Percentiles rank a stretch among this genome's conserved stretches.
Evolutionary conservation across 2,113 vertebrate genomes (phyloP).

Genomic region (Pipa parva): DNA sequence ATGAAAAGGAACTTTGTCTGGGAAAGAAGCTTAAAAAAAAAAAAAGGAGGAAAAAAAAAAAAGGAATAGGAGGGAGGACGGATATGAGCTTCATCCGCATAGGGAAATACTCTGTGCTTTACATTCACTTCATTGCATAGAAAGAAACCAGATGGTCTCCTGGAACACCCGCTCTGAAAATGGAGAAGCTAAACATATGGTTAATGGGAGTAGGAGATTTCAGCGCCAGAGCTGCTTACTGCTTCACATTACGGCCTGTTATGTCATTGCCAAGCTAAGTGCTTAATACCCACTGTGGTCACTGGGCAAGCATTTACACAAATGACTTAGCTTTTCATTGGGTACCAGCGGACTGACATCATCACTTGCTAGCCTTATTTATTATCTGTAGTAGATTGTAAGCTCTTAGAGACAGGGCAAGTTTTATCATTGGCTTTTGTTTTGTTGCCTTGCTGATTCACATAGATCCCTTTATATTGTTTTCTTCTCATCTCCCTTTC

Average conservation of each 20-base stretch:
- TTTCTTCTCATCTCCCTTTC: too few relatives aligned
- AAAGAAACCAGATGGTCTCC: slow-evolving; percentile 84
- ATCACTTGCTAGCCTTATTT: slow-evolving; percentile 41
- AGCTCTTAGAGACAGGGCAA: background rate
- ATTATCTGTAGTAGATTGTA: background rate
- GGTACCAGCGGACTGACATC: slow-evolving; percentile 60
- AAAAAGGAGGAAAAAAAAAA: background rate
- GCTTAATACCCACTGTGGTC: slow-evolving; percentile 73
- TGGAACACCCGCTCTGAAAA: slow-evolving; percentile 74
- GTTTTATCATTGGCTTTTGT: background rate
- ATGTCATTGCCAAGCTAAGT: slow-evolving; percentile 77
- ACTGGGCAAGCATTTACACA: slow-evolving; percentile 62
- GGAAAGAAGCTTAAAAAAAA: slow-evolving; percentile 37
- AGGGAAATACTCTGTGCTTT: slow-evolving; percentile 65
- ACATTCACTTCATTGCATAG: slow-evolving; percentile 75
- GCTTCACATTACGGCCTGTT: slow-evolving; percentile 71
- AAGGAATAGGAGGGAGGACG: slow-evolving; percentile 46
- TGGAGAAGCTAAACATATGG: slow-evolving; percentile 74
- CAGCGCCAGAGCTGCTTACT: slow-evolving; percentile 68
- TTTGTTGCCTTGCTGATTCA: slow-evolving; percentile 11
- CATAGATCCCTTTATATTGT: background rate
- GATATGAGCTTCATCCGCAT: slow-evolving; percentile 50
- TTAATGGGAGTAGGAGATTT: slow-evolving; percentile 72
- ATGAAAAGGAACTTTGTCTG: slow-evolving; percentile 51
- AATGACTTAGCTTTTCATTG: slow-evolving; percentile 60